Percentiles rank a stretch among this genome's conserved stretches.
These are phyloP conservation scores for Campopleginae sp. DNA, from an alignment of 2,888 invertebrate genomes.

Conservation along the genomic window DNA sequence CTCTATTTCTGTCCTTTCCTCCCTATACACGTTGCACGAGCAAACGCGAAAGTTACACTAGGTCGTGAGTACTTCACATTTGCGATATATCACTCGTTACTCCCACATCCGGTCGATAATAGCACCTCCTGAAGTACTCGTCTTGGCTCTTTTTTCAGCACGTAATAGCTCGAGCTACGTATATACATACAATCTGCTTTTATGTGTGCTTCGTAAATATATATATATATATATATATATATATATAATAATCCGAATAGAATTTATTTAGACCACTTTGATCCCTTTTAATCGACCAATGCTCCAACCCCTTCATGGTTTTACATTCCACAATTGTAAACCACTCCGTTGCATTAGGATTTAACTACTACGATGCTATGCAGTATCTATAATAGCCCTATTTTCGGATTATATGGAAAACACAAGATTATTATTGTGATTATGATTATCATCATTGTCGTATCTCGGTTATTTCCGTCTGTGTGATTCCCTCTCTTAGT, in stretches of 20 bases:
- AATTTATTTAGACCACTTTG: conserved; percentile 56
- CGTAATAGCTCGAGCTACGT: conserved; percentile 1
- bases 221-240: conserved; percentile 27
- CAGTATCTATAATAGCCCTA: conserved; percentile 18
- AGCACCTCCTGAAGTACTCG: conserved; percentile 23
- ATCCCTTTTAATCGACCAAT: conserved; percentile 52
- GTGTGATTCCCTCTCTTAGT: background rate
- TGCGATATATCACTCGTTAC: conserved; percentile 53
- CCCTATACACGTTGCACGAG: background rate
- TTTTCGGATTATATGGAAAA: conserved; percentile 43
- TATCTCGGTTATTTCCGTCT: conserved; percentile 29
- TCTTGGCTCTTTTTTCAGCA: conserved; percentile 17
- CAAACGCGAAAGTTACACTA: conserved; percentile 43
- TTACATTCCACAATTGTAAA: conserved; percentile 42
- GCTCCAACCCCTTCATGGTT: conserved; percentile 9
- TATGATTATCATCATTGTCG: conserved; percentile 26
- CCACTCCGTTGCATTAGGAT: conserved; percentile 41
- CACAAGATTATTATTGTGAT: conserved; percentile 13
- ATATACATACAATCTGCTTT: background rate
- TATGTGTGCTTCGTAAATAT: background rate
- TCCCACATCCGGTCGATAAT: conserved; percentile 45
- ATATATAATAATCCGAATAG: conserved; percentile 31
- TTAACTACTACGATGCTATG: conserved; percentile 12
- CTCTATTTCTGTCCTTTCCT: conserved; percentile 24
- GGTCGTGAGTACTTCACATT: conserved; percentile 49